Evolutionary conservation across 2,888 invertebrate genomes (phyloP).

Genomic region (Itoplectis maculator): DNA sequence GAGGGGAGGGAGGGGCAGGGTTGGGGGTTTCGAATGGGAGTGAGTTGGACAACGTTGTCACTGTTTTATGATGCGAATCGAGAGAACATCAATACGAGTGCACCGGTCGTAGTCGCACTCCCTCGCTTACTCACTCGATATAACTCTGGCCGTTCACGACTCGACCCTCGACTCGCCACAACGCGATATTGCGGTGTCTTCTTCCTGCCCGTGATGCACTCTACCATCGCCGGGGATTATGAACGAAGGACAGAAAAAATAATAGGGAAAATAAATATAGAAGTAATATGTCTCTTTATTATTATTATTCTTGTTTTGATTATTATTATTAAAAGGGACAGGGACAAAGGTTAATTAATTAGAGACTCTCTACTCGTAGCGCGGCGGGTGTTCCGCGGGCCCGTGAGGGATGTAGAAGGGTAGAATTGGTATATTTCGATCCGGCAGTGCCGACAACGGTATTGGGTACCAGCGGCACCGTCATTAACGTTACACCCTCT

Average conservation of each 20-base stretch:
- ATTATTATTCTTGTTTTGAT: too few relatives aligned
- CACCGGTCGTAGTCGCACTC: not conserved
- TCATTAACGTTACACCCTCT: slow-evolving; percentile 56
- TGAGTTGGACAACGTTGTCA: slow-evolving; percentile 18
- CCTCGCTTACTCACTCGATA: not conserved
- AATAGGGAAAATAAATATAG: not conserved
- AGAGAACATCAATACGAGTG: not conserved
- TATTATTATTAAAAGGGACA: too few relatives aligned
- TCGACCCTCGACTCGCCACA: not conserved
- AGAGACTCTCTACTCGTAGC: slow-evolving; percentile 34
- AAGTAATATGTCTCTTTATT: too few relatives aligned
- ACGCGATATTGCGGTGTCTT: slow-evolving; percentile 28
- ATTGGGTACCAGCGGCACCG: slow-evolving; percentile 47
- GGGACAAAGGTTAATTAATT: slow-evolving; percentile 68
- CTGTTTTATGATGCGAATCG: not conserved
- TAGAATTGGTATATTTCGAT: slow-evolving; percentile 58
- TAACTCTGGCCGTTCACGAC: slow-evolving; percentile 12
- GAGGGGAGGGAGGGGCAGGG: too few relatives aligned
- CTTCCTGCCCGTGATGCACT: not conserved
- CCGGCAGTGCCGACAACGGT: slow-evolving; percentile 45
- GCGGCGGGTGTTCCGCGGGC: slow-evolving; percentile 40
- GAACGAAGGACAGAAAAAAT: not conserved
- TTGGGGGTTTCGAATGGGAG: not conserved
- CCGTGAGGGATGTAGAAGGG: slow-evolving; percentile 26
- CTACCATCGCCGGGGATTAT: not conserved